These are phyloP conservation scores for Galagoides demidoff DNA, from an alignment of 2,797 vertebrate genomes.

Conservation along the genomic window DNA sequence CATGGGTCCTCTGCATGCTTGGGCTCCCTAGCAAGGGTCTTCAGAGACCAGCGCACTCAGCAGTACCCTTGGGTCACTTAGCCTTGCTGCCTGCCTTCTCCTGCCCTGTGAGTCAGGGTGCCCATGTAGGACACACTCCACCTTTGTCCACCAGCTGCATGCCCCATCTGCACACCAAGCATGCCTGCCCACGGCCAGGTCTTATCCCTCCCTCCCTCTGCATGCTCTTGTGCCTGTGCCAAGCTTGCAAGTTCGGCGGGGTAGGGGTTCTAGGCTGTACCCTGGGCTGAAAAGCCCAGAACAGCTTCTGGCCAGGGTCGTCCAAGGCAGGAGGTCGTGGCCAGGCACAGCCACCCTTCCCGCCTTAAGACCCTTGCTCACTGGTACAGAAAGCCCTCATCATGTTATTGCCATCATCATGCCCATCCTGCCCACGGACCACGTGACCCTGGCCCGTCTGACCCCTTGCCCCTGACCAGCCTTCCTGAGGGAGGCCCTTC, in stretches of 20 bases:
- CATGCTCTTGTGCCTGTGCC: slow-evolving; percentile 65
- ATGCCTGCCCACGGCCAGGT: slow-evolving; percentile 52
- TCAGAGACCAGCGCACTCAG: background rate
- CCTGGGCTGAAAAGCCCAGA: slow-evolving; percentile 66
- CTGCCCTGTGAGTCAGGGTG: background rate
- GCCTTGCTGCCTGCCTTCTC: slow-evolving; percentile 20
- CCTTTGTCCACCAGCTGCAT: slow-evolving; percentile 53
- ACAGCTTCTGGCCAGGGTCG: slow-evolving; percentile 45
- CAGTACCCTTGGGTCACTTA: background rate
- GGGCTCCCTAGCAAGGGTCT: background rate
- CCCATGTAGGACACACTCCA: background rate
- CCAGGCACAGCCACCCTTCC: slow-evolving; percentile 60
- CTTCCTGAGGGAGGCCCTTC: background rate
- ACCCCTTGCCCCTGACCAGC: slow-evolving; percentile 7
- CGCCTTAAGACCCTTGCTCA: slow-evolving; percentile 54
- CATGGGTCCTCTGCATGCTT: slow-evolving; percentile 48
- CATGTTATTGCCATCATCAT: slow-evolving; percentile 91
- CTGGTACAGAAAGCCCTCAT: slow-evolving; percentile 84
- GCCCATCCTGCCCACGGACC: slow-evolving; percentile 85
- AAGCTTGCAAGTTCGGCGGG: slow-evolving; percentile 2
- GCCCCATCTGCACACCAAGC: slow-evolving; percentile 51
- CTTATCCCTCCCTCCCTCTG: slow-evolving; percentile 30
- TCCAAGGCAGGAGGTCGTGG: slow-evolving; percentile 52
- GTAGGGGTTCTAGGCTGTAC: slow-evolving; percentile 9
- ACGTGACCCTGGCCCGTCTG: slow-evolving; percentile 64